A percentile compares a stretch with the other conserved stretches of the same genome.
phyloP scores from a whole-genome alignment of 2,113 vertebrate genomes.

The Lucifuga dentata region DNA sequence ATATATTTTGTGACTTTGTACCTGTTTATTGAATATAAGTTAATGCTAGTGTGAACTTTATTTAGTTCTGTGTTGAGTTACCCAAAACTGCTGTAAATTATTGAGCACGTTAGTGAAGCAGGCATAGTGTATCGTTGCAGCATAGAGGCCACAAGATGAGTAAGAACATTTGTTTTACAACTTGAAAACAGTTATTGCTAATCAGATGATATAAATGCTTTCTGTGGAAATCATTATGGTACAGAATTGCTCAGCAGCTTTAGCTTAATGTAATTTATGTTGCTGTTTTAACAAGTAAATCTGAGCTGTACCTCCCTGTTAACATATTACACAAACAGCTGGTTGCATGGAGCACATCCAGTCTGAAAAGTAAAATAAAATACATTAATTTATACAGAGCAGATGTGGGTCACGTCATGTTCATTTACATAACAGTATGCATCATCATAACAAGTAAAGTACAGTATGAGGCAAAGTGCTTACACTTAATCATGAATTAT shows the following conservation, averaged over 20 bases:
- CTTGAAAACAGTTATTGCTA: conserved; percentile 58
- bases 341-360: conserved; percentile 56
- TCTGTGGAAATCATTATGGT: conserved; percentile 67
- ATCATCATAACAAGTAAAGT: conserved; percentile 80
- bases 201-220: conserved; percentile 55
- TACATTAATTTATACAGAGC: conserved; percentile 82
- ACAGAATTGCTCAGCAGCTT: conserved; percentile 62
- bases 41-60: neutral
- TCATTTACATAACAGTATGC: conserved; percentile 82
- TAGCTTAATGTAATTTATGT: conserved; percentile 71
- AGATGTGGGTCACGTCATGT: conserved; percentile 79
- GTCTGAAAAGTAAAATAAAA: conserved; percentile 84
- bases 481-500: conserved; percentile 78
- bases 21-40: neutral
- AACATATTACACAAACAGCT: conserved; percentile 65
- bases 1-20: neutral
- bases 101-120: conserved; percentile 4
- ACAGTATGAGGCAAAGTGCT: conserved; percentile 71
- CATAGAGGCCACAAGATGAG: conserved; percentile 48
- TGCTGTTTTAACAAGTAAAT: conserved; percentile 66
- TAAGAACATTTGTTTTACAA: conserved; percentile 69
- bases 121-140: neutral
- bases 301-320: conserved; percentile 57
- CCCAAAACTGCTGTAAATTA: conserved; percentile 1
- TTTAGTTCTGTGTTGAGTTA: neutral